These are phyloP conservation scores for Xanthia togata DNA, from an alignment of 2,888 invertebrate species.

Conservation along the genomic window DNA sequence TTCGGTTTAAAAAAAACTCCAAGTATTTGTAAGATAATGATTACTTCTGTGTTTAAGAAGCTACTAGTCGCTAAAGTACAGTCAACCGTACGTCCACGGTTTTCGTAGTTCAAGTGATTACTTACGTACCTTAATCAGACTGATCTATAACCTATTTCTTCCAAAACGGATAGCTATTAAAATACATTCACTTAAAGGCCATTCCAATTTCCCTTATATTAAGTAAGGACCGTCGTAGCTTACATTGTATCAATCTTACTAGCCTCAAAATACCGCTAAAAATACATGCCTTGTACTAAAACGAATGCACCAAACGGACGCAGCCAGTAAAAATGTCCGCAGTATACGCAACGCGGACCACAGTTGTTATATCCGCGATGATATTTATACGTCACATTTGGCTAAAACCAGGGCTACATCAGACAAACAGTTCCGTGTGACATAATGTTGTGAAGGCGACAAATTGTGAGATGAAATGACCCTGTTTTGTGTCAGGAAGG, in stretches of 20 bases:
- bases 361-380: slow-evolving; percentile 36
- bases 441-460: slow-evolving; percentile 38
- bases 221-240: not conserved
- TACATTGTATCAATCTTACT: not conserved
- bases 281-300: slow-evolving; percentile 29
- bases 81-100: no score
- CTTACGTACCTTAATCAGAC: no score
- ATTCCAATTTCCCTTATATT: not conserved
- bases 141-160: no score
- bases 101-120: no score
- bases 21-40: no score
- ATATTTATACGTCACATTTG: slow-evolving; percentile 48
- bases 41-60: not conserved
- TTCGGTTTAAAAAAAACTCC: no score
- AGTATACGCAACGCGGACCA: slow-evolving; percentile 53
- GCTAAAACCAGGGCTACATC: slow-evolving; percentile 45
- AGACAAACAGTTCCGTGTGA: slow-evolving; percentile 42
- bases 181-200: not conserved
- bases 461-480: slow-evolving; percentile 45
- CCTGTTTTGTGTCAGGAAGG: slow-evolving; percentile 35
- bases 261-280: slow-evolving; percentile 10
- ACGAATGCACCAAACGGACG: slow-evolving; percentile 58
- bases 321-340: slow-evolving; percentile 68
- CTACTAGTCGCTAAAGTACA: not conserved
- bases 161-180: no score